phyloP scores from a whole-genome alignment of 2,113 vertebrate species.

The Gyps fulvus region DNA sequence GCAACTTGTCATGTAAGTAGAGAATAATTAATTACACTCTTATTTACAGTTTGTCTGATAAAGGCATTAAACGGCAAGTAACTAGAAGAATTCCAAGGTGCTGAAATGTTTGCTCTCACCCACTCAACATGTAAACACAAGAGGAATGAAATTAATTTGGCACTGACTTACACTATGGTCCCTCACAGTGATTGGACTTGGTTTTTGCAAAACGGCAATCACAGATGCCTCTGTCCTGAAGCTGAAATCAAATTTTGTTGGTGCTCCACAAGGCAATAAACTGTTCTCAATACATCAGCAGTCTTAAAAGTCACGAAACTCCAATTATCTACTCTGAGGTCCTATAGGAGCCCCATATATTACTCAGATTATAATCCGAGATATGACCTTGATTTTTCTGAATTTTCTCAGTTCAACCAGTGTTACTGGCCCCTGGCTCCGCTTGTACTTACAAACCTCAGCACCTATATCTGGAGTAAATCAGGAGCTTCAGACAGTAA shows the following conservation, averaged over 20 bases:
- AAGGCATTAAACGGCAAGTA: constrained; percentile 63
- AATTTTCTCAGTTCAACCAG: neutral
- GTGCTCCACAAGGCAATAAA: neutral
- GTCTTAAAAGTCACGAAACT: neutral
- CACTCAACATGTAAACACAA: constrained; percentile 50
- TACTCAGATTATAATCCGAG: neutral
- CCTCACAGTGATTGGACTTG: neutral
- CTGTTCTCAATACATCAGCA: neutral
- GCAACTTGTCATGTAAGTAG: constrained; percentile 62
- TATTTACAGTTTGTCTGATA: constrained; percentile 73
- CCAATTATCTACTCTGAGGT: neutral
- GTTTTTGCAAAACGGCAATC: neutral
- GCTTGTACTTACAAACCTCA: neutral
- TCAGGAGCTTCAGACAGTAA: neutral
- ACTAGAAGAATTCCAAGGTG: constrained; percentile 48
- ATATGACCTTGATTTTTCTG: neutral
- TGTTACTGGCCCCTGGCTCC: neutral
- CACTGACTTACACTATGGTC: neutral
- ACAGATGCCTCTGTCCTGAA: neutral
- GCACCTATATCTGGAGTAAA: neutral
- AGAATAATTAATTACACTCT: constrained; percentile 72
- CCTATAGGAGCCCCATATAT: neutral
- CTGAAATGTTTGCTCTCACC: constrained; percentile 48
- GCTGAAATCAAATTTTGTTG: neutral
- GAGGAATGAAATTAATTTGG: neutral